Evolutionary conservation across 23 tunicate genomes (phyloP).

Genomic region (Trididemnum miniatum): DNA sequence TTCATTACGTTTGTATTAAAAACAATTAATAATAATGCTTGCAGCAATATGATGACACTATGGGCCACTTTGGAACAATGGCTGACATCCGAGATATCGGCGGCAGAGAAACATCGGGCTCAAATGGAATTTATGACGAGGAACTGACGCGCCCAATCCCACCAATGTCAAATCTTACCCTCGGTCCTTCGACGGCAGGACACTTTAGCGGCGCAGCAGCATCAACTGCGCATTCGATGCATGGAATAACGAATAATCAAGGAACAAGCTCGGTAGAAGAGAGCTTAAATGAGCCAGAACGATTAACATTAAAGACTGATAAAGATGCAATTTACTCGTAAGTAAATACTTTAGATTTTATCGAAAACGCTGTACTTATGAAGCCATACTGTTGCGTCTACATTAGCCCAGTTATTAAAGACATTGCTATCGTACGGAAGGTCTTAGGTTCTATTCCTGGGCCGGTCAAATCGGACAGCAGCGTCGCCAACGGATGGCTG

Average conservation of each 20-base stretch:
- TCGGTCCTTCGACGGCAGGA: constrained; percentile 43
- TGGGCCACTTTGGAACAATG: constrained; percentile 81
- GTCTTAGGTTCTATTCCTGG: no score
- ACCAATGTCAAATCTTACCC: constrained; percentile 62
- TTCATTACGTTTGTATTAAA: no score
- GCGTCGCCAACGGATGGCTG: no score
- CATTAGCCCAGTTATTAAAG: no score
- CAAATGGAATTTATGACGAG: constrained; percentile 75
- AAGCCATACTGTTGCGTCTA: no score
- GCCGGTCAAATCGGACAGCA: no score
- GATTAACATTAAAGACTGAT: constrained; percentile 58
- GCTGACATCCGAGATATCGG: constrained; percentile 55
- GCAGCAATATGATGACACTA: constrained; percentile 77
- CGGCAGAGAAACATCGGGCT: constrained; percentile 49
- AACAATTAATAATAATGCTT: no score
- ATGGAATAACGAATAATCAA: constrained; percentile 35
- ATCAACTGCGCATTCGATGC: constrained; percentile 37
- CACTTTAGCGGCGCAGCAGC: constrained; percentile 48
- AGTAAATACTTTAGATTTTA: no score
- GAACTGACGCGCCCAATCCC: constrained; percentile 74
- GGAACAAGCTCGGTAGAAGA: constrained; percentile 45
- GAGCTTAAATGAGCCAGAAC: constrained; percentile 58
- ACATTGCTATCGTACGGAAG: no score
- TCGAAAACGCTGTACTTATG: no score
- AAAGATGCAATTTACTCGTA: constrained; percentile 79